phyloP scores from a whole-genome alignment of 2,888 invertebrate species.

The Gymnocheta viridis region DNA sequence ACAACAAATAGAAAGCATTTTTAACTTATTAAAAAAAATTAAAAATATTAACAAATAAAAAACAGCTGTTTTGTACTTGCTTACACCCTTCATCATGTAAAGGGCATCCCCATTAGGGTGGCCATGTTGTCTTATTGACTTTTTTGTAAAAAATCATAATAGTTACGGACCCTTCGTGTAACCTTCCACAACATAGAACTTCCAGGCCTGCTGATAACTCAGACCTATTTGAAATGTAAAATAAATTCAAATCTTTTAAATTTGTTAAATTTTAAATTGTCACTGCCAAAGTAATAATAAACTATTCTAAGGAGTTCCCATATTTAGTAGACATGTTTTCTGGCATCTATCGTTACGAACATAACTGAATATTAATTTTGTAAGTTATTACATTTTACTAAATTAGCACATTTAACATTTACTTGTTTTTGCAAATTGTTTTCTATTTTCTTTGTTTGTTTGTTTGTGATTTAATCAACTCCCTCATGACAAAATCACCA shows the following conservation, averaged over 20 bases:
- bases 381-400: background rate
- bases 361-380: conserved; percentile 15
- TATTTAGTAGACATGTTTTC: background rate
- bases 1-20: too few relatives aligned
- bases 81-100: too few relatives aligned
- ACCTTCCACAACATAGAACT: too few relatives aligned
- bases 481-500: conserved; percentile 29
- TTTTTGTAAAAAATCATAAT: too few relatives aligned
- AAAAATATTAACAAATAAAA: too few relatives aligned
- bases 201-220: background rate
- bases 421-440: conserved; percentile 16
- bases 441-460: conserved; percentile 54
- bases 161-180: too few relatives aligned
- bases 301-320: conserved; percentile 16
- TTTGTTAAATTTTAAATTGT: background rate
- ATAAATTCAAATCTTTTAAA: background rate
- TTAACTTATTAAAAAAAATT: too few relatives aligned
- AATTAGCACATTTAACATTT: conserved; percentile 16
- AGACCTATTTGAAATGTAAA: too few relatives aligned
- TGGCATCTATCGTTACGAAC: background rate
- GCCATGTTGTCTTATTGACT: too few relatives aligned
- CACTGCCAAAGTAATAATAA: background rate
- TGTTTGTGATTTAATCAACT: conserved; percentile 29
- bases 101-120: too few relatives aligned
- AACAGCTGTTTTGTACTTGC: too few relatives aligned